phyloP scores from a whole-genome alignment of 2,888 invertebrate species.

The Pristionchus maxplancki region DNA sequence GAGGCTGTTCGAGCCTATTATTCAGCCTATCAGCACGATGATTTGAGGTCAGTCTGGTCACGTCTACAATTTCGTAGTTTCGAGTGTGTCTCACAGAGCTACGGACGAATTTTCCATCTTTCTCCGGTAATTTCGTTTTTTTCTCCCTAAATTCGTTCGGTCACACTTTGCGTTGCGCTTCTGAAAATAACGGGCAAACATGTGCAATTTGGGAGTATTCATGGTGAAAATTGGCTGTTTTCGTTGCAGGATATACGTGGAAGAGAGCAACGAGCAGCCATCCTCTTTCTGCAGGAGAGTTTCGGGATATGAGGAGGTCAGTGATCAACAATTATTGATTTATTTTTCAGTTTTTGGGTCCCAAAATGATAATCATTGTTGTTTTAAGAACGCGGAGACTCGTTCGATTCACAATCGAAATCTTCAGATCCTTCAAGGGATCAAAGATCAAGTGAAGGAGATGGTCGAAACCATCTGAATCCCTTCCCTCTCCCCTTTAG shows the following conservation, averaged over 20 bases:
- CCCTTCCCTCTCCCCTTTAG: background rate
- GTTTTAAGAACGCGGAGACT: constrained; percentile 4
- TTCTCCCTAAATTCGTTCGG: too few species aligned
- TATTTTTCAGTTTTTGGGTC: background rate
- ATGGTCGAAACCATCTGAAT: constrained; percentile 18
- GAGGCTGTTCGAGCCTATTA: constrained; percentile 26
- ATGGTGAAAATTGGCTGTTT: background rate
- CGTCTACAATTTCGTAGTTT: too few species aligned
- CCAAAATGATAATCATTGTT: background rate
- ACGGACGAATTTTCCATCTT: too few species aligned
- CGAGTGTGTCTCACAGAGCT: too few species aligned
- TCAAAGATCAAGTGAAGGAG: constrained; percentile 32
- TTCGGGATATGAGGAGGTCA: background rate
- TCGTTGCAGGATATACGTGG: constrained; percentile 1
- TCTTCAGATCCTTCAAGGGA: constrained; percentile 20
- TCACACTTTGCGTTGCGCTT: too few species aligned
- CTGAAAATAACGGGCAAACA: background rate
- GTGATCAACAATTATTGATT: background rate
- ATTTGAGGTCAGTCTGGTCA: constrained; percentile 33
- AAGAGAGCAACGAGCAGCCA: background rate
- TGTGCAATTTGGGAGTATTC: background rate
- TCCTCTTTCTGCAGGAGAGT: constrained; percentile 39
- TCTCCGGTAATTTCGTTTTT: too few species aligned
- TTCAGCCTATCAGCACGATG: background rate
- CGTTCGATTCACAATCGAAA: constrained; percentile 18